Evolutionary conservation across 2,888 invertebrate genomes (phyloP).

Genomic region (Dichetophora obliterata): DNA sequence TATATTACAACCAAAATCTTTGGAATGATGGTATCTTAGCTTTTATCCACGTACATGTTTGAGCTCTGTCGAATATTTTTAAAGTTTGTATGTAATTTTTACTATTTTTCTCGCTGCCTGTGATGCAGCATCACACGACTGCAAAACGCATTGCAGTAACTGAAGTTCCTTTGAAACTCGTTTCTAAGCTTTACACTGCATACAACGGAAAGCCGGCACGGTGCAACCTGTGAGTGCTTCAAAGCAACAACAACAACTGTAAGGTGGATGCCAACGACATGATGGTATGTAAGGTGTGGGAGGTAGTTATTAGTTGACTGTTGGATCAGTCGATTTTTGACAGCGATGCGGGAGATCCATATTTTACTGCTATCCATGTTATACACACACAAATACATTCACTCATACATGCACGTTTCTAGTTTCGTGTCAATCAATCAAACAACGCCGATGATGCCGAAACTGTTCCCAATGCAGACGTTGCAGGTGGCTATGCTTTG

Average conservation of each 20-base stretch:
- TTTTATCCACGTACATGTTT: no score
- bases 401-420: constrained; percentile 3
- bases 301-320: background rate
- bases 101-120: no score
- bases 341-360: constrained; percentile 18
- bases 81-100: no score
- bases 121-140: no score
- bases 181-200: no score
- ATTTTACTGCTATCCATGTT: constrained; percentile 1
- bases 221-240: background rate
- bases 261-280: background rate
- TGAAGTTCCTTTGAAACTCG: no score
- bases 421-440: constrained; percentile 36
- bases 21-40: no score
- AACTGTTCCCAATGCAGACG: background rate
- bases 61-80: no score
- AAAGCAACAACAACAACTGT: background rate
- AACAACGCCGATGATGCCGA: background rate
- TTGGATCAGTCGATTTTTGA: constrained; percentile 2
- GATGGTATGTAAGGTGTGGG: background rate
- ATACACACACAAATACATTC: background rate
- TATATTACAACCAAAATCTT: no score
- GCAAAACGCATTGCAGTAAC: no score
- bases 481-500: constrained; percentile 1
- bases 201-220: no score